phyloP scores from a whole-genome alignment of 2,797 vertebrate genomes.

The Lacerta agilis region DNA sequence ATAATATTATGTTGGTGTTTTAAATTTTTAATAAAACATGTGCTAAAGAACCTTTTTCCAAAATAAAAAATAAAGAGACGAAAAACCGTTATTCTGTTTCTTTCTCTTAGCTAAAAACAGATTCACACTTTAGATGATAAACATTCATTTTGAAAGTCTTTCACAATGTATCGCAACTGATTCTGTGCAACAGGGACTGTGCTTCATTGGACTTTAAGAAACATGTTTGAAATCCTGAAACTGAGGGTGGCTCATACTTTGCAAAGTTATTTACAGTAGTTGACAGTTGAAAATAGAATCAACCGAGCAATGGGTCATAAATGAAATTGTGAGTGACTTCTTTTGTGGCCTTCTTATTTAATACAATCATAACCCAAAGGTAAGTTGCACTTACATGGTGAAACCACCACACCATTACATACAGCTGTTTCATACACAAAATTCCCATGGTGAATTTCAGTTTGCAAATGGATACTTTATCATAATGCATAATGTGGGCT shows the following conservation, averaged over 20 bases:
- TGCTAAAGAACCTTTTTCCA: background rate
- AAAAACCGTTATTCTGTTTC: background rate
- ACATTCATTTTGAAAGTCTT: background rate
- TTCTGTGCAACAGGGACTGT: background rate
- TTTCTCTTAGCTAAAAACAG: background rate
- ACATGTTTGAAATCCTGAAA: background rate
- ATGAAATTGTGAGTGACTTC: background rate
- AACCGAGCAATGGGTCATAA: background rate
- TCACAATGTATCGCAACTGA: no score
- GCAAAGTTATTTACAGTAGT: background rate
- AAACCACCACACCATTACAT: background rate
- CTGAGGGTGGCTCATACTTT: background rate
- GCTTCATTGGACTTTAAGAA: background rate
- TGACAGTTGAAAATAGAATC: background rate
- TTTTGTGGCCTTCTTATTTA: background rate
- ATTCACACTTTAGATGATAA: background rate
- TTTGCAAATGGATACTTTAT: background rate
- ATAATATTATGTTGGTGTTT: background rate
- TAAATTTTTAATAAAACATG: background rate
- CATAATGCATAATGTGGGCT: background rate
- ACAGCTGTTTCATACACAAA: background rate
- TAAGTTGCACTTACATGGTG: background rate
- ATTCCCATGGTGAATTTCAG: background rate
- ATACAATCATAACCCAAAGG: no score
- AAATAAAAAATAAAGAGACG: background rate